phyloP scores from a whole-genome alignment of 2,113 vertebrate genomes.

The Nothobranchius furzeri region DNA sequence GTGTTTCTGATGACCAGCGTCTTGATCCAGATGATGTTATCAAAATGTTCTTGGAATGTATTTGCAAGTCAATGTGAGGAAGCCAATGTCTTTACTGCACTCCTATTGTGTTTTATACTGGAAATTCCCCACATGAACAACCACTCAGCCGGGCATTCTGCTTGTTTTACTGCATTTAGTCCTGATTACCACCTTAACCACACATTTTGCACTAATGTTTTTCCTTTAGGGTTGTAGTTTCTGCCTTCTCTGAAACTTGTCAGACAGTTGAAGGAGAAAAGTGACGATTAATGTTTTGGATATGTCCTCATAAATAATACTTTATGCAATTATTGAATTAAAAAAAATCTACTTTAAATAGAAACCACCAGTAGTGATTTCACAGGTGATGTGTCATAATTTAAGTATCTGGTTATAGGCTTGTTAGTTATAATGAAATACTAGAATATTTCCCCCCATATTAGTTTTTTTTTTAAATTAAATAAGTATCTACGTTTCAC shows the following conservation, averaged over 20 bases:
- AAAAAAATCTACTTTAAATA: background rate
- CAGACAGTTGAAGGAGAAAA: background rate
- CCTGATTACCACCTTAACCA: too few relatives aligned
- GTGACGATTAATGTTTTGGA: background rate
- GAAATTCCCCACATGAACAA: conserved; percentile 6
- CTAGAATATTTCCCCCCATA: too few relatives aligned
- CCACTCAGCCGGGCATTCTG: background rate
- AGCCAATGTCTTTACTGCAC: conserved; percentile 2
- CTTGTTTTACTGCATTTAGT: too few relatives aligned
- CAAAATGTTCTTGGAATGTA: conserved; percentile 18
- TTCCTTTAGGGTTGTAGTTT: background rate
- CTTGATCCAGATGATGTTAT: conserved; percentile 33
- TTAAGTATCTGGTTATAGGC: too few relatives aligned
- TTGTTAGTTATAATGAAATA: too few relatives aligned
- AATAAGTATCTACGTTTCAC: too few relatives aligned
- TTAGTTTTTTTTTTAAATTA: too few relatives aligned
- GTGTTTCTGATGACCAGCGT: background rate
- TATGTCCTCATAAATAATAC: background rate
- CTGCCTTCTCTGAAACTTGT: background rate
- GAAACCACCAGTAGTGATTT: background rate
- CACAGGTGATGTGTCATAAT: background rate
- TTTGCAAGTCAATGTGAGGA: conserved; percentile 15
- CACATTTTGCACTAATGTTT: too few relatives aligned
- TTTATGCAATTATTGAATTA: background rate
- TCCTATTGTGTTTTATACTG: conserved; percentile 10